Evolutionary conservation across 2,888 invertebrate genomes (phyloP), one percentile per base, ranked within the genome.

Genomic region (Troides aeacus): DNA sequence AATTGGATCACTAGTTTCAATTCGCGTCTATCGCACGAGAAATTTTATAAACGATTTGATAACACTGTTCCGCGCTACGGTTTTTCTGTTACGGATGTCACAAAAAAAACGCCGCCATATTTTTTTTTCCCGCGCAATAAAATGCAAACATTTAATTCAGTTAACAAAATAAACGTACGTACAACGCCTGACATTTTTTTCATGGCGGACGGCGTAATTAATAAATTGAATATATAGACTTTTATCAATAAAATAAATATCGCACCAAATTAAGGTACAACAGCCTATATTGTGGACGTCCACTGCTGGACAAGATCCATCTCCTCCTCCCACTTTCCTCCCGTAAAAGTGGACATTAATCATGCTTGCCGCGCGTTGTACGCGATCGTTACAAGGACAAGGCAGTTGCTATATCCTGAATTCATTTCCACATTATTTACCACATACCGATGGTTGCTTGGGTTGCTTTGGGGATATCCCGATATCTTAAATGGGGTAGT

Each of bases 11-110:
- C 59, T 60, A 53, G 56, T 64, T n/a, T 1, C 53, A 60, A 63
- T 61, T 69, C 15, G 36, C 60, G 60, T 56, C 36, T 60, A 46
- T 68, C 64, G 53, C 56, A 64, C 64, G 60, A 69, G 60, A 63
- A 64, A 61, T 69, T 53, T 64, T 42, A 64, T 69, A 69, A 64
- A 64, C 64, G 64, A 69, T 64, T 69, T 50, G 24, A 64, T 64
- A 64, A 69, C 68, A 21, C 36, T n/a, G 30, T 39, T 59, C 64
- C 36, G 15, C 36, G 18, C 36, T 36, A 56, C 59, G 46, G 42
- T 68, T 64, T 46, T 69, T 69, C 60, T 36, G 61, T 69, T 61
- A 57, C 39, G 39, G 8, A 39, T 68, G 53, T 53, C n/a, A 30
- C 53, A 1, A 58, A 64, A 24, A 8, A 42, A 58, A 2, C n/a